Conservation (phyloP, 2,888 invertebrate genomes). For the Drosophila neutralis region DNA sequence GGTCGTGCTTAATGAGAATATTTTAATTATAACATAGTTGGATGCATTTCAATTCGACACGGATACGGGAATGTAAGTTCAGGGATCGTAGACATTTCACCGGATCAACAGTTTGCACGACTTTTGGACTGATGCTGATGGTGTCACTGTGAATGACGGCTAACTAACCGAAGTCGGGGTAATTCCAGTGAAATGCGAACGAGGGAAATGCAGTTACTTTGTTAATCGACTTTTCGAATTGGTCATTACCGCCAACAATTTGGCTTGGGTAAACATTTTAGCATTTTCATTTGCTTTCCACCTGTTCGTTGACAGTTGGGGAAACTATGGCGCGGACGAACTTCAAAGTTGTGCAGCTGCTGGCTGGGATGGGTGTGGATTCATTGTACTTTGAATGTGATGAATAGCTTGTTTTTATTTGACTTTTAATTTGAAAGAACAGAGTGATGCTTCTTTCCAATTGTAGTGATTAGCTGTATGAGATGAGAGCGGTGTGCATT, state of each 20-base stretch:
- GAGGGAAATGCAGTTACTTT: constrained; percentile 31
- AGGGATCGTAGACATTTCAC: constrained; percentile 13
- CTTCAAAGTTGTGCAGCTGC: constrained; percentile 37
- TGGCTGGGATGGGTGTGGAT: not conserved
- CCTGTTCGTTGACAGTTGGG: constrained; percentile 15
- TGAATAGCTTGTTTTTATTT: constrained; percentile 21
- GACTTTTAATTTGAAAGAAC: constrained; percentile 15
- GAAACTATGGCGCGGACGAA: constrained; percentile 1
- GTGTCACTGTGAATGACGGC: constrained; percentile 4
- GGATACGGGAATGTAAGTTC: not conserved
- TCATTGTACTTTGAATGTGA: constrained; percentile 6
- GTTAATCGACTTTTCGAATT: constrained; percentile 64
- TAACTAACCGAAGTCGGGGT: not conserved
- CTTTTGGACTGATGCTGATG: constrained; percentile 17
- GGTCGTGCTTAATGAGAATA: constrained; percentile 68
- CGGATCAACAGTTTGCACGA: constrained; percentile 27
- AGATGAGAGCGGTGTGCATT: too few relatives aligned
- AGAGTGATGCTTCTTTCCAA: not conserved
- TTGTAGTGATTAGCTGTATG: constrained; percentile 6
- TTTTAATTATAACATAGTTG: constrained; percentile 63
- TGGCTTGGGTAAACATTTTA: constrained; percentile 69
- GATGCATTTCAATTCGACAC: constrained; percentile 18
- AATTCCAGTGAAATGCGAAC: constrained; percentile 20
- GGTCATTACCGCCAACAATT: constrained; percentile 68
- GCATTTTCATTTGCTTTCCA: constrained; percentile 57